Evolutionary conservation across 2,113 vertebrate species (phyloP), one percentile per base, ranked within the genome.

Genomic region (Nannobrachium achirus): DNA sequence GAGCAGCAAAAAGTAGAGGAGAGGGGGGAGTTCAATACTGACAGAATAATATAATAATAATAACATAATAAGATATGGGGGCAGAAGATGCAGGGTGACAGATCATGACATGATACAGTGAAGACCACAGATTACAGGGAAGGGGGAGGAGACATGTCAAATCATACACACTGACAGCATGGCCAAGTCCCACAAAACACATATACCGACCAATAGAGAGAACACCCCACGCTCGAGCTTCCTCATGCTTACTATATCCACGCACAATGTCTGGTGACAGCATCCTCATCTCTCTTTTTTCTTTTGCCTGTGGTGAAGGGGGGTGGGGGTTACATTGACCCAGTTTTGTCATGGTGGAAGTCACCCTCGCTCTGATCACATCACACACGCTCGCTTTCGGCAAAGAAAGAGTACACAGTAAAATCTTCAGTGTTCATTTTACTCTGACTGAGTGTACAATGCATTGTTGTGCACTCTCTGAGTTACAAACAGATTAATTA

Each of bases 291-390:
- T 74, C 75, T 72, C 73, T 81, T 78, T 57, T 71, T 72, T 57
- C 71, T 76, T 63, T 86, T 80, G 86, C 90, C 89, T 92, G 92
- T 88, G 87, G 90, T 91, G 86, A 81, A 86, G 83, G 87, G n/a
- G 88, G 88, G 71, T 78, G 78, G 82, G 85, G 84, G 89, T 90
- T 89, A 91, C 83, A 90, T 78, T 93, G 92, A 93, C 93, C 91
- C 91, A 93, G 84, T 88, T 93, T 92, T 89, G 82, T 91, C 89
- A 92, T 81, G 89, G 80, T 87, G 82, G 78, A 88, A 89, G 89
- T 91, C 91, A 89, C 85, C 85, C 90, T 90, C 81, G 80, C 84
- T 93, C 82, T 85, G 83, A 89, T 92, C 88, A 91, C 83, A 88
- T 85, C 25, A 33, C 25, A 33, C 25, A 33, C 25, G 25, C 25